A percentile compares a stretch with the other conserved stretches of the same genome.
These are phyloP conservation scores for Rhipidura dahli DNA, from an alignment of 2,113 vertebrate species.

Conservation along the genomic window DNA sequence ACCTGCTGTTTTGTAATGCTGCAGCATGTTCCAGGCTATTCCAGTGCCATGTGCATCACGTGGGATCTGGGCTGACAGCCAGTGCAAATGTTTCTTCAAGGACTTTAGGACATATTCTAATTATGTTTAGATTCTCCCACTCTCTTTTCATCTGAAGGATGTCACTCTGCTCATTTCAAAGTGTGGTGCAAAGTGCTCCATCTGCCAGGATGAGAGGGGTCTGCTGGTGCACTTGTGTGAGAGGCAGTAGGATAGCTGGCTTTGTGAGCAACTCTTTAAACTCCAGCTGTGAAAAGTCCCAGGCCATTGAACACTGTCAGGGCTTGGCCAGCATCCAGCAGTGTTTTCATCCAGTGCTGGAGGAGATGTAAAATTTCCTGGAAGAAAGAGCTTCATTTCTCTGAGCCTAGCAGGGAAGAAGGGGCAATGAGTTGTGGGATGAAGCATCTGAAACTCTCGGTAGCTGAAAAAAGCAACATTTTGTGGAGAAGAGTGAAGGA, in stretches of 20 bases:
- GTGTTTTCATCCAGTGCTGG: constrained; percentile 18
- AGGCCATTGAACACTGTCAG: constrained; percentile 36
- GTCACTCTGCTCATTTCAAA: constrained; percentile 42
- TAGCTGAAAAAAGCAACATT: not conserved
- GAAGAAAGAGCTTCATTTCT: not conserved
- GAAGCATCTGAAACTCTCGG: not conserved
- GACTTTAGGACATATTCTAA: constrained; percentile 63
- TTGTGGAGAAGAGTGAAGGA: not conserved
- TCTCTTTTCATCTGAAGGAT: constrained; percentile 30
- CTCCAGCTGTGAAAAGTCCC: constrained; percentile 40
- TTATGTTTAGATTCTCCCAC: constrained; percentile 51
- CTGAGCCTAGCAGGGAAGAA: not conserved
- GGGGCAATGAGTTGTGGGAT: not conserved
- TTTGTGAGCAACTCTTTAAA: constrained; percentile 27
- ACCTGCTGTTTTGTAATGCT: constrained; percentile 51
- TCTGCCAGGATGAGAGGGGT: constrained; percentile 40
- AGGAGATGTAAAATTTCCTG: not conserved
- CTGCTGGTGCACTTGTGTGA: not conserved
- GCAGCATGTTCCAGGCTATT: constrained; percentile 37
- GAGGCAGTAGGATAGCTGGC: constrained; percentile 6
- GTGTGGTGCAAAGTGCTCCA: not conserved
- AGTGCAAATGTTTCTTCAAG: constrained; percentile 61
- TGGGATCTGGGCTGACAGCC: constrained; percentile 54
- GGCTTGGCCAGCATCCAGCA: constrained; percentile 25
- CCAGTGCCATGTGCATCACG: constrained; percentile 30